Conservation (phyloP, 1,140 invertebrate genomes). For the Drosophila punjabiensis region DNA sequence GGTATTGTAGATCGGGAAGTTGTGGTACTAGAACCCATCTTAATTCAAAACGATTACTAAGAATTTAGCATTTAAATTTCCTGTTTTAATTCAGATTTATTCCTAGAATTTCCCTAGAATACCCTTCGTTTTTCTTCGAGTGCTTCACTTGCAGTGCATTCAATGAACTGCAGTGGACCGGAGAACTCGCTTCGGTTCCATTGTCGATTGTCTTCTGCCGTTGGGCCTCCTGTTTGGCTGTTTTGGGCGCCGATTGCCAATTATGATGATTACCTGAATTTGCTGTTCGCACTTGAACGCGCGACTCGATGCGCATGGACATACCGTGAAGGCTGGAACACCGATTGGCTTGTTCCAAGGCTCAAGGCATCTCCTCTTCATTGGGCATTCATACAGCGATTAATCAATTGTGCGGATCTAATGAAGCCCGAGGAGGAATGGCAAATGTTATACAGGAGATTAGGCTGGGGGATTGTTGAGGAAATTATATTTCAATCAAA, state of each 20-base stretch:
- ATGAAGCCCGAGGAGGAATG: conserved; percentile 51
- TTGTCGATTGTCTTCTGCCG: conserved; percentile 28
- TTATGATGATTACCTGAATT: conserved; percentile 74
- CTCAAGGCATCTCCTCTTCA: conserved; percentile 1
- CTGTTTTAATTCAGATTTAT: not conserved
- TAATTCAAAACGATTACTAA: too few relatives aligned
- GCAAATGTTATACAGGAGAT: conserved; percentile 76
- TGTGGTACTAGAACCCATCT: not conserved
- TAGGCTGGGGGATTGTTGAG: conserved; percentile 31
- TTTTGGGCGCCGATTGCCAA: conserved; percentile 58
- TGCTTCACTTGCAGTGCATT: not conserved
- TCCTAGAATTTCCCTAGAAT: not conserved
- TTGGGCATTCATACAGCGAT: conserved; percentile 36
- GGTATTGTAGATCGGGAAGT: fast-evolving
- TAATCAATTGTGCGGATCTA: conserved; percentile 64
- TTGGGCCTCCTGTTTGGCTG: conserved; percentile 26
- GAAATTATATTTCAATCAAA: conserved; percentile 82
- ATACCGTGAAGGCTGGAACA: not conserved
- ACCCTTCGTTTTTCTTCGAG: not conserved
- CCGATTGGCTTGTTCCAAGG: not conserved
- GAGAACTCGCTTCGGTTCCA: conserved; percentile 9
- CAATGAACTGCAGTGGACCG: conserved; percentile 21
- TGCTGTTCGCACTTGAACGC: conserved; percentile 40
- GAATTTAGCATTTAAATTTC: not conserved
- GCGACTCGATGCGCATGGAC: not conserved